phyloP scores from a whole-genome alignment of 1,140 invertebrate genomes.

The Mizuhopecten yessoensis region DNA sequence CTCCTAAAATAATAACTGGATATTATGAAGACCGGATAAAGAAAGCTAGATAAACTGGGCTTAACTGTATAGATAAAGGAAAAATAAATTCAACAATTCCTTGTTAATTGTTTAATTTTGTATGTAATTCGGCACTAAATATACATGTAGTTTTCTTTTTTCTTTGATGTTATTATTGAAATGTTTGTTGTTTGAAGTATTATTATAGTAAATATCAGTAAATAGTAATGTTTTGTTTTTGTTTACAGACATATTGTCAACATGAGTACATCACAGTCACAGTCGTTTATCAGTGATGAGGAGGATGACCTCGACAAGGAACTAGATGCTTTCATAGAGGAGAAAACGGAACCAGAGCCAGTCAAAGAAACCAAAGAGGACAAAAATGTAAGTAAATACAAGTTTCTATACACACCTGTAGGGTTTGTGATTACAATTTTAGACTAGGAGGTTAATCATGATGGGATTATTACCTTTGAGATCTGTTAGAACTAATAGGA shows the following conservation, averaged over 20 bases:
- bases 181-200: too few species aligned
- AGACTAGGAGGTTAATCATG: not conserved
- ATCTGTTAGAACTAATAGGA: not conserved
- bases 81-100: too few species aligned
- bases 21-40: too few species aligned
- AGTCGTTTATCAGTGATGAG: slow-evolving; percentile 40
- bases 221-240: not conserved
- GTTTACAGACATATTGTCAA: slow-evolving; percentile 36
- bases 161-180: too few species aligned
- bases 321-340: slow-evolving; percentile 66
- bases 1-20: too few species aligned
- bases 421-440: not conserved
- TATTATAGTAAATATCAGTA: too few species aligned
- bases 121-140: too few species aligned
- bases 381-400: not conserved
- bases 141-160: too few species aligned
- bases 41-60: too few species aligned
- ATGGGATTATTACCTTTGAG: not conserved
- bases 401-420: not conserved
- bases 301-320: slow-evolving; percentile 70
- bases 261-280: not conserved
- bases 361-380: slow-evolving; percentile 43
- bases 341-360: slow-evolving; percentile 52
- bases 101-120: too few species aligned
- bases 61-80: too few species aligned